Evolutionary conservation across 2,113 vertebrate species (phyloP), one percentile per base, ranked within the genome.

Genomic region (Tachysurus vachellii): DNA sequence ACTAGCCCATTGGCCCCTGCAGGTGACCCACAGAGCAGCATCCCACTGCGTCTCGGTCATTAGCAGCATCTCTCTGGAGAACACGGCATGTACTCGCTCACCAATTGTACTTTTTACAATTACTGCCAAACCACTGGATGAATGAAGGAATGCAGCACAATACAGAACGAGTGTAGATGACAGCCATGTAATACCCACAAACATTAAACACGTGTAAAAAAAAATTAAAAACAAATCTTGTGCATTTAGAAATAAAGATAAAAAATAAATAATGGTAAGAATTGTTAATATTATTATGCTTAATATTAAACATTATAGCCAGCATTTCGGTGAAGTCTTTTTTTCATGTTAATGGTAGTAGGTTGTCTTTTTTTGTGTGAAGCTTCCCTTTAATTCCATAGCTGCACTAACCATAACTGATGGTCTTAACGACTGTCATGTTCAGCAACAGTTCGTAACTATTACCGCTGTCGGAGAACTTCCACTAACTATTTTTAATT

Each of bases 1-100:
- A 93, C 92, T 88, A 89, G 87, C 92, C 92, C 92, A 91, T 90
- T 88, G 92, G 93, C 93, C 93, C 93, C 94, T 93, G 92, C 91
- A 90, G 90, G 90, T 42, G 88, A 93, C 92, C 90, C 87, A 17
- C 84, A 85, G 91, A 92, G 91, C 87, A 91, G 90, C 90, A 88
- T 91, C 93, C 92, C 91, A 90, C 88, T 89, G 91, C 87, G 92
- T 64, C 91, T 91, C 92, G 92, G 93, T 93, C 91, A 95, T 95
- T 94, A 93, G 90, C 88, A 88, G 85, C 90, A 70, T 89, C 88
- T 92, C 92, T 90, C 93, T 92, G 91, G 91, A 91, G 92, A 92
- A 91, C 91, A 90, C 70, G 89, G 84, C 89, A 91, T 89, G 87
- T 89, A 91, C 88, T 82, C 87, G 50, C 86, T 87, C 88, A 93